phyloP scores from a whole-genome alignment of 2,888 invertebrate genomes.

The Elysia crispata region DNA sequence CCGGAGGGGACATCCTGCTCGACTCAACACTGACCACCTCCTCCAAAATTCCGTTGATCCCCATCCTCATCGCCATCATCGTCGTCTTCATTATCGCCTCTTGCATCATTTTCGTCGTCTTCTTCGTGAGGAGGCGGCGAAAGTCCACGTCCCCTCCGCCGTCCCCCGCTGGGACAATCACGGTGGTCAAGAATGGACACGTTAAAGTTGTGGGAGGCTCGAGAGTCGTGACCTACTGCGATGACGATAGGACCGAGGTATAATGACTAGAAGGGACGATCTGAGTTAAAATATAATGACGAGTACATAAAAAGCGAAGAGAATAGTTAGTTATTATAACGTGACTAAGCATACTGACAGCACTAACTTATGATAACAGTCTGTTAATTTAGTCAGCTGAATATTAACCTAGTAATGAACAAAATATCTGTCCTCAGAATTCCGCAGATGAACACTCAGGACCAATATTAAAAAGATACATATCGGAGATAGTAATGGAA shows the following conservation, averaged over 20 bases:
- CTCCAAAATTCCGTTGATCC: constrained; percentile 57
- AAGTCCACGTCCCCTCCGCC: constrained; percentile 66
- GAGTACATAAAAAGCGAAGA: no score
- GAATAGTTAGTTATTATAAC: no score
- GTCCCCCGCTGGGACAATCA: constrained; percentile 68
- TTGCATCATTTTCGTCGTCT: constrained; percentile 58
- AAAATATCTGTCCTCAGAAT: no score
- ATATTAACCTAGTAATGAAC: no score
- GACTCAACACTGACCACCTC: constrained; percentile 55
- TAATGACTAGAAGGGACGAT: constrained; percentile 3
- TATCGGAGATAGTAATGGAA: no score
- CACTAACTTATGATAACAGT: no score
- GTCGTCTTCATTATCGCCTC: constrained; percentile 59
- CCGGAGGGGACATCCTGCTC: constrained; percentile 54
- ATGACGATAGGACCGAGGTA: constrained; percentile 55
- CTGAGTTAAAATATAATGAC: neutral
- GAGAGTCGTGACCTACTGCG: constrained; percentile 42
- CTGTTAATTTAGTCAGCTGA: no score
- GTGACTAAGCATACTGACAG: no score
- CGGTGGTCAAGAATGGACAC: constrained; percentile 59
- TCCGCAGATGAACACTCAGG: no score
- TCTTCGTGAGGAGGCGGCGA: constrained; percentile 60
- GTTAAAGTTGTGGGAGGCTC: constrained; percentile 46
- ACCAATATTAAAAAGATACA: neutral
- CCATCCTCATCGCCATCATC: constrained; percentile 61